Evolutionary conservation across 2,888 invertebrate species (phyloP).

Genomic region (Prostheceraeus crozeri): DNA sequence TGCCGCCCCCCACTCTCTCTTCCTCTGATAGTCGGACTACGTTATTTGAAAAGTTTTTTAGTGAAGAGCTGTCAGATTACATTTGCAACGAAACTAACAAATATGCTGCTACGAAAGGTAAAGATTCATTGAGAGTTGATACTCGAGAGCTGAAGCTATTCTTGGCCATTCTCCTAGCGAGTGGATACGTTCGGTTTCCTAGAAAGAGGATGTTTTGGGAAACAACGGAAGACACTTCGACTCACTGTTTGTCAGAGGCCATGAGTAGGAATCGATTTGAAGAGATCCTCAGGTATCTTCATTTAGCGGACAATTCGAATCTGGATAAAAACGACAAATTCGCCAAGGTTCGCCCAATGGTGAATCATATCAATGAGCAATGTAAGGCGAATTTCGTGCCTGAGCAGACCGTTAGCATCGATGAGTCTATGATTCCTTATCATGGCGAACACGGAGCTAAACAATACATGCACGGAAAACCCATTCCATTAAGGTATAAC

Average conservation of each 20-base stretch:
- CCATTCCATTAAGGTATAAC: constrained; percentile 38
- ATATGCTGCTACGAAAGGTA: constrained; percentile 37
- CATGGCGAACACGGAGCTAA: constrained; percentile 44
- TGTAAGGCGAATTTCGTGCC: constrained; percentile 31
- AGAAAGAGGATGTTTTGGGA: constrained; percentile 36
- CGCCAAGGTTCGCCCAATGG: constrained; percentile 38
- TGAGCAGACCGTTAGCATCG: constrained; percentile 41
- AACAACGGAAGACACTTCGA: constrained; percentile 29
- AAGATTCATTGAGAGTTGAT: constrained; percentile 23
- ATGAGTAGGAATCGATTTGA: constrained; percentile 38
- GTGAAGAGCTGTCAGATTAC: constrained; percentile 28
- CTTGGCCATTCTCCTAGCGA: constrained; percentile 36
- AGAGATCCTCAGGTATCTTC: constrained; percentile 39
- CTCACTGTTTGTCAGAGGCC: constrained; percentile 27
- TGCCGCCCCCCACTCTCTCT: no score
- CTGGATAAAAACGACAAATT: constrained; percentile 39
- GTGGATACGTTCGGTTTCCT: constrained; percentile 38
- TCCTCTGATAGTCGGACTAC: no score
- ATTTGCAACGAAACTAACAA: constrained; percentile 1
- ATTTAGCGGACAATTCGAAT: constrained; percentile 31
- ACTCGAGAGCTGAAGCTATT: constrained; percentile 8
- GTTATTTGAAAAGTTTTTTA: constrained; percentile 37
- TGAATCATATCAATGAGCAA: constrained; percentile 34
- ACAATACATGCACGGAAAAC: constrained; percentile 31
- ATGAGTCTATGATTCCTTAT: constrained; percentile 52